Evolutionary conservation across 2,888 invertebrate genomes (phyloP).

Genomic region (Yponomeuta plumbellus): DNA sequence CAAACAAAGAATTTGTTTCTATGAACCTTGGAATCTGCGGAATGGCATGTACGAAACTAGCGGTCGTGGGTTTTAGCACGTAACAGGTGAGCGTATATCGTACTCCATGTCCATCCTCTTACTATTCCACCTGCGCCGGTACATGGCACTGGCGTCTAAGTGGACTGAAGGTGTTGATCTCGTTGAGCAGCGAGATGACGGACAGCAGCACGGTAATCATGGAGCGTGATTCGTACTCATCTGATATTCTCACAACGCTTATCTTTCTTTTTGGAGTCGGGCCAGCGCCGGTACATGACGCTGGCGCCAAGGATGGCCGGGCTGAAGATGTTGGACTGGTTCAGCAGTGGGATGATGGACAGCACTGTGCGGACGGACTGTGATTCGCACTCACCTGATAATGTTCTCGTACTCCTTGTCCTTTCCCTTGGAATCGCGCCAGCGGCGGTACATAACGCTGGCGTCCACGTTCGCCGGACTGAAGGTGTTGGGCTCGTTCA

Average conservation of each 20-base stretch:
- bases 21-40: too few species aligned
- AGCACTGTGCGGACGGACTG: constrained; percentile 98
- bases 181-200: constrained; percentile 98
- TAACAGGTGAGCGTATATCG: too few species aligned
- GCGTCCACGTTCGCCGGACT: constrained; percentile 99
- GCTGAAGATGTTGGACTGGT: too few species aligned
- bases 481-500: constrained; percentile 99
- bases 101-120: constrained; percentile 99
- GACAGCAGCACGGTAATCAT: constrained; percentile 97
- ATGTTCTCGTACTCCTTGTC: constrained; percentile 99
- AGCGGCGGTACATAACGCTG: constrained; percentile 99
- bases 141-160: constrained; percentile 99
- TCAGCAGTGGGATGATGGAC: too few species aligned
- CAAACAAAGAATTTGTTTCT: too few species aligned
- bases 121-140: constrained; percentile 98
- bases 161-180: constrained; percentile 99
- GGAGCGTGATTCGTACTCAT: too few species aligned
- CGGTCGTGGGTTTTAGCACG: too few species aligned
- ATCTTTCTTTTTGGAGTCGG: too few species aligned
- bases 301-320: too few species aligned
- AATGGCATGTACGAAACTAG: too few species aligned
- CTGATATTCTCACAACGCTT: too few species aligned
- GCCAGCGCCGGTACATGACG: too few species aligned
- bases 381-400: constrained; percentile 82
- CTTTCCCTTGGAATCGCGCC: constrained; percentile 98